Evolutionary conservation across 2,888 invertebrate species (phyloP).

Genomic region (Hoplodrina blanda): DNA sequence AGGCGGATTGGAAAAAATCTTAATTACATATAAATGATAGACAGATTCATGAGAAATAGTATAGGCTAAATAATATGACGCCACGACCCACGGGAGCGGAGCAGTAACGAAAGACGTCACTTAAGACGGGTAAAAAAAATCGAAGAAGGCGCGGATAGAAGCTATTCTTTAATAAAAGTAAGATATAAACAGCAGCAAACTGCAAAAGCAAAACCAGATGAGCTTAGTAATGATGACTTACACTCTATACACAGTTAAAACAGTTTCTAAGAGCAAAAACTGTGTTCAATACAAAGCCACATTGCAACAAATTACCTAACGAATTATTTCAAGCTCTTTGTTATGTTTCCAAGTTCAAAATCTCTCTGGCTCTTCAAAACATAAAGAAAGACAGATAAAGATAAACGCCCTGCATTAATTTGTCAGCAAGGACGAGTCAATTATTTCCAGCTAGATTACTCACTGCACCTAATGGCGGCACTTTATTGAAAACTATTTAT

Average conservation of each 20-base stretch:
- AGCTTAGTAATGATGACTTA: no score
- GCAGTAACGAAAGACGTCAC: no score
- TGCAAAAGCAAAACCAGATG: not conserved
- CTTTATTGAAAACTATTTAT: conserved; percentile 66
- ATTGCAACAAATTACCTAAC: not conserved
- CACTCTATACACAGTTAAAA: not conserved
- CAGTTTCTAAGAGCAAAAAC: not conserved
- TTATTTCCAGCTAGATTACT: conserved; percentile 66
- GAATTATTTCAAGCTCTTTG: not conserved
- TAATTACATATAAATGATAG: no score
- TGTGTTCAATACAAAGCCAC: not conserved
- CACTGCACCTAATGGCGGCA: conserved; percentile 58
- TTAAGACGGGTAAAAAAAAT: no score
- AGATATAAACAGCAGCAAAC: not conserved
- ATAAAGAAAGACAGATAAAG: conserved; percentile 38
- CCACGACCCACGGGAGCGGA: no score
- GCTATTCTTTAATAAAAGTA: no score
- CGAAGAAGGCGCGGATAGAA: no score
- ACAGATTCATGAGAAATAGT: no score
- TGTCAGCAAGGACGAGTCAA: conserved; percentile 64
- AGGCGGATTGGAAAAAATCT: no score
- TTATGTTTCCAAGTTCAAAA: not conserved
- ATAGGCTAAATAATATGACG: no score
- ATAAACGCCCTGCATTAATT: conserved; percentile 46
- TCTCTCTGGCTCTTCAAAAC: conserved; percentile 2